Percentiles rank a stretch among this genome's conserved stretches.
Conservation (phyloP, 2,113 vertebrate genomes). For the Scalopus aquaticus region DNA sequence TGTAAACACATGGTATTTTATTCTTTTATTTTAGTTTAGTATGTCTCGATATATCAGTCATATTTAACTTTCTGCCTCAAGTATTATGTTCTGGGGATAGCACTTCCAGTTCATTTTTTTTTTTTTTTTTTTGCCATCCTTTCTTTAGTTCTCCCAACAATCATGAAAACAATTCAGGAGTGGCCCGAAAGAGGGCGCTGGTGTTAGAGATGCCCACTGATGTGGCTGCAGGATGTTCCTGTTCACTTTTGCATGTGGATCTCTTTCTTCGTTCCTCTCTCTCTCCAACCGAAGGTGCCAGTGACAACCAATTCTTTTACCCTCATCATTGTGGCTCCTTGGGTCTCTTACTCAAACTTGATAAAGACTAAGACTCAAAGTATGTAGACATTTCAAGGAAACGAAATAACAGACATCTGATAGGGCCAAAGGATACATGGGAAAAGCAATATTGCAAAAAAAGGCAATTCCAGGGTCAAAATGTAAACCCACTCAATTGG, state of each 20-base stretch:
- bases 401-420: not conserved
- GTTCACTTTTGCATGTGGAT: not conserved
- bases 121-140: slow-evolving; percentile 30
- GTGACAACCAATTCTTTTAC: not conserved
- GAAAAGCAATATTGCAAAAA: not conserved
- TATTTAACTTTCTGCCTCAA: slow-evolving; percentile 38
- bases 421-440: not conserved
- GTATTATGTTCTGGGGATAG: not conserved
- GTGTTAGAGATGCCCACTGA: not conserved
- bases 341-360: not conserved
- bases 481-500: rapidly evolving
- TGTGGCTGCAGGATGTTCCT: not conserved
- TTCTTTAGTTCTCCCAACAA: slow-evolving; percentile 26
- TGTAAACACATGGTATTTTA: slow-evolving; percentile 28
- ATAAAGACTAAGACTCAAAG: not conserved
- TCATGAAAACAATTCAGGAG: slow-evolving; percentile 3
- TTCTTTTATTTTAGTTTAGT: slow-evolving; percentile 7
- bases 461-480: not conserved
- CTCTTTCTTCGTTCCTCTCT: not conserved
- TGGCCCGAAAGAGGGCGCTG: not conserved
- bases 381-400: not conserved
- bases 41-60: not conserved
- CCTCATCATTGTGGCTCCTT: not conserved
- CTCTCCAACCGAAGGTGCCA: not conserved
- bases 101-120: slow-evolving; percentile 31